Evolutionary conservation across 2,797 vertebrate genomes (phyloP).

Genomic region (Lagocephalus sceleratus): DNA sequence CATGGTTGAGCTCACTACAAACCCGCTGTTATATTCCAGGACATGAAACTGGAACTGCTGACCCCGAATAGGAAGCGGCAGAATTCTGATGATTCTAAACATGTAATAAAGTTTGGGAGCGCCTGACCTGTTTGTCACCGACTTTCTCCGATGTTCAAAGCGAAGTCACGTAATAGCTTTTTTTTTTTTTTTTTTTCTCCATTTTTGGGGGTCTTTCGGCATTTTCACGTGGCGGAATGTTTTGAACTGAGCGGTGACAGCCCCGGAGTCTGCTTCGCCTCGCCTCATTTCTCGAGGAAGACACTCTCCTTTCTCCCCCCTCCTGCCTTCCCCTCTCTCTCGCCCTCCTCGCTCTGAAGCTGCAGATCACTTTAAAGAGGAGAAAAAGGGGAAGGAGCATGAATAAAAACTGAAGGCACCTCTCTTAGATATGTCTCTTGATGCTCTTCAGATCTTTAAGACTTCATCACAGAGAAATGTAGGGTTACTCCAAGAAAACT

Average conservation of each 20-base stretch:
- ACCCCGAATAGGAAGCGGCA: no score
- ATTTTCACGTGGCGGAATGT: slow-evolving; percentile 66
- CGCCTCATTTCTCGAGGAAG: slow-evolving; percentile 72
- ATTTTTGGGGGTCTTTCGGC: slow-evolving; percentile 45
- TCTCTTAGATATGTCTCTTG: slow-evolving; percentile 77
- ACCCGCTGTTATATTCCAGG: slow-evolving; percentile 33
- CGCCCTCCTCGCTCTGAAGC: slow-evolving; percentile 57
- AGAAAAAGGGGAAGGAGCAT: slow-evolving; percentile 61
- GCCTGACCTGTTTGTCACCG: slow-evolving; percentile 52
- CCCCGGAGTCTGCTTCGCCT: slow-evolving; percentile 58
- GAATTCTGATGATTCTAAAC: slow-evolving; percentile 2
- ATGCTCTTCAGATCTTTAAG: slow-evolving; percentile 77
- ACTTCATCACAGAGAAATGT: slow-evolving; percentile 70
- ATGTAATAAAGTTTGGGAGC: slow-evolving; percentile 34
- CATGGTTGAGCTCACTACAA: slow-evolving; percentile 60
- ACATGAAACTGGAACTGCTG: no score
- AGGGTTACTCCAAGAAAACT: slow-evolving; percentile 61
- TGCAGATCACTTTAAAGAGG: slow-evolving; percentile 68
- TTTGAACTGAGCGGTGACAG: slow-evolving; percentile 77
- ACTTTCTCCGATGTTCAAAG: slow-evolving; percentile 70
- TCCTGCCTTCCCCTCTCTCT: slow-evolving; percentile 15
- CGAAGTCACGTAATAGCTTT: slow-evolving; percentile 57
- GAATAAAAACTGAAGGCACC: slow-evolving; percentile 76
- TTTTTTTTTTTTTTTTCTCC: slow-evolving; percentile 24
- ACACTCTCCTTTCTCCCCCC: slow-evolving; percentile 42